phyloP scores from a whole-genome alignment of 2,888 invertebrate species.

The Agonopterix arenella region DNA sequence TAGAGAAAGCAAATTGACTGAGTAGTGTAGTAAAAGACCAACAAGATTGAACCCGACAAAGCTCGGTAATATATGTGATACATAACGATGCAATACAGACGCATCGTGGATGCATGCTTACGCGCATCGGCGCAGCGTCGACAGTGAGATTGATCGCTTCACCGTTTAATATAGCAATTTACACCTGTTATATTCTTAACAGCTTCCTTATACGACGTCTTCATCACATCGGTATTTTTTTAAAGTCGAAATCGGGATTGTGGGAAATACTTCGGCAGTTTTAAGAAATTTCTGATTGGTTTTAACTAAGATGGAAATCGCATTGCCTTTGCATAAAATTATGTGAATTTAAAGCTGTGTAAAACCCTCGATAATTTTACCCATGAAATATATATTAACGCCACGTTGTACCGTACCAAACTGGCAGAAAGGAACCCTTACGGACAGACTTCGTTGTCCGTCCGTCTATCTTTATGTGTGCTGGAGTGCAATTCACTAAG shows the following conservation, averaged over 20 bases:
- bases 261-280: slow-evolving; percentile 17
- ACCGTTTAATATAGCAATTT: slow-evolving; percentile 57
- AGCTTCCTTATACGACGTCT: slow-evolving; percentile 30
- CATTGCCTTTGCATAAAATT: too few species aligned
- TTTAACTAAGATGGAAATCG: too few species aligned
- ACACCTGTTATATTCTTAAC: slow-evolving; percentile 50
- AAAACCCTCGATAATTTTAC: too few species aligned
- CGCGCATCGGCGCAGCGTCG: slow-evolving; percentile 20
- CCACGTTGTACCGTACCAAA: too few species aligned
- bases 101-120: background rate
- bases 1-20: too few species aligned
- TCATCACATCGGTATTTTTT: slow-evolving; percentile 20
- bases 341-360: too few species aligned
- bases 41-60: background rate
- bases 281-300: too few species aligned
- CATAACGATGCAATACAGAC: background rate
- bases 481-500: too few species aligned
- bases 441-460: too few species aligned
- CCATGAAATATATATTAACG: too few species aligned
- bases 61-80: background rate
- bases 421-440: too few species aligned
- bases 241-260: slow-evolving; percentile 14
- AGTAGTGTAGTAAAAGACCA: background rate
- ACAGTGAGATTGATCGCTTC: slow-evolving; percentile 46
- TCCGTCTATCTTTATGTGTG: too few species aligned